Conservation (phyloP, 2,113 vertebrate species). For the Thamnaconus septentrionalis region DNA sequence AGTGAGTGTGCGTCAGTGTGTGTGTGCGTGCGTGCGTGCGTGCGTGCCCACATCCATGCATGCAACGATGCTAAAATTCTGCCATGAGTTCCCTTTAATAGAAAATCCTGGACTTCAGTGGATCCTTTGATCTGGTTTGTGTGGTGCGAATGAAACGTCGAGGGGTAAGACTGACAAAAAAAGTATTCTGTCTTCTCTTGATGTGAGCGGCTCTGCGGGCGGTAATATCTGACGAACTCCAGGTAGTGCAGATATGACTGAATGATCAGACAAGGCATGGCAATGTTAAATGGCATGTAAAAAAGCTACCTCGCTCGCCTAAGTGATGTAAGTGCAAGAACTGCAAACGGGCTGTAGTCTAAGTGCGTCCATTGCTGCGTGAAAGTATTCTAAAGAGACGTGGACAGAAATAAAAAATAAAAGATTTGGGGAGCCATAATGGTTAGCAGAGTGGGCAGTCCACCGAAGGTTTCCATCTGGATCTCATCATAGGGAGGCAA, state of each 20-base stretch:
- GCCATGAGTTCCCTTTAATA: slow-evolving; percentile 27
- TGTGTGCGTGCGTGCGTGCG: slow-evolving; percentile 9
- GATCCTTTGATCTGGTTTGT: slow-evolving; percentile 55
- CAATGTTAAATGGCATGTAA: slow-evolving; percentile 12
- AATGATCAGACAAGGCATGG: neutral
- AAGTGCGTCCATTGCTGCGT: slow-evolving; percentile 11
- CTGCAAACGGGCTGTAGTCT: neutral
- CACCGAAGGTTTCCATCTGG: slow-evolving; percentile 69
- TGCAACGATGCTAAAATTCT: slow-evolving; percentile 18
- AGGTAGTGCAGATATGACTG: slow-evolving; percentile 4
- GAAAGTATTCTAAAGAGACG: slow-evolving; percentile 25
- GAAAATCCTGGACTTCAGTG: slow-evolving; percentile 30
- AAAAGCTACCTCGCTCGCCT: slow-evolving; percentile 3
- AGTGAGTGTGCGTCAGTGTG: slow-evolving; percentile 10
- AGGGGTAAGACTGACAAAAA: slow-evolving; percentile 23
- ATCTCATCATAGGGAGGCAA: slow-evolving; percentile 64
- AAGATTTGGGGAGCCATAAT: slow-evolving; percentile 59
- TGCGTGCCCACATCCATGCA: neutral
- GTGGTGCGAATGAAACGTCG: slow-evolving; percentile 39
- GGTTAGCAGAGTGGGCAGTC: slow-evolving; percentile 61
- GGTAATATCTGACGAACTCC: slow-evolving; percentile 1
- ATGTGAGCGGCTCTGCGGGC: slow-evolving; percentile 23
- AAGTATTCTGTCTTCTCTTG: slow-evolving; percentile 17
- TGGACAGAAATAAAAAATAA: slow-evolving; percentile 20
- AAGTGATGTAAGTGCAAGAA: neutral